A percentile compares a stretch with the other conserved stretches of the same genome.
Evolutionary conservation across 2,888 invertebrate genomes (phyloP).

Genomic region (Dicyrtomina minuta): DNA sequence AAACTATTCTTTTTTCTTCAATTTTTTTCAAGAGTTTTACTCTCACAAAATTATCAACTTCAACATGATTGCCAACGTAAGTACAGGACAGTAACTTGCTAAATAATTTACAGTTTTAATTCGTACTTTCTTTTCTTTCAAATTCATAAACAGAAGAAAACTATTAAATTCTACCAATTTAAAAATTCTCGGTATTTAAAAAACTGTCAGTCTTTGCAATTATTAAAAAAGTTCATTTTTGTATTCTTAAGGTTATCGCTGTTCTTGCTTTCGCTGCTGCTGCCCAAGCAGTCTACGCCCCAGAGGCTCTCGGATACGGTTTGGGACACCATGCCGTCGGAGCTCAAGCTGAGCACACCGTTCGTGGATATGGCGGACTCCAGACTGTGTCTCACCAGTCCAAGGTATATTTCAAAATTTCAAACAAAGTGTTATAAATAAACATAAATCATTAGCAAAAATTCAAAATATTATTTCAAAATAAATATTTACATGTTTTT

Average conservation of each 20-base stretch:
- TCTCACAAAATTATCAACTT: constrained; percentile 18
- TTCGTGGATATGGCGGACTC: constrained; percentile 47
- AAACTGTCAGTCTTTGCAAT: too few species aligned
- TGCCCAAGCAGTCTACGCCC: constrained; percentile 20
- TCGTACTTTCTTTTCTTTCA: too few species aligned
- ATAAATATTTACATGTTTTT: neutral
- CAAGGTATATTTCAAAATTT: constrained; percentile 24
- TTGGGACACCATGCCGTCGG: constrained; percentile 34
- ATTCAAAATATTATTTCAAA: neutral
- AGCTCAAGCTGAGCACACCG: constrained; percentile 43
- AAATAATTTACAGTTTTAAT: neutral
- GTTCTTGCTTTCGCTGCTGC: constrained; percentile 35
- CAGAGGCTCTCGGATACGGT: neutral
- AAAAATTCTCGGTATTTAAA: too few species aligned
- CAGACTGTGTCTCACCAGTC: constrained; percentile 40
- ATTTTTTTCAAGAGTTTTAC: neutral
- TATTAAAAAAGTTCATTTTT: too few species aligned
- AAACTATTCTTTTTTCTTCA: constrained; percentile 17
- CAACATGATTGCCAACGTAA: constrained; percentile 38
- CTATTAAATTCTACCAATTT: too few species aligned
- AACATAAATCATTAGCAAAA: neutral
- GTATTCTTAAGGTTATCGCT: constrained; percentile 30
- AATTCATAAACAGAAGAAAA: too few species aligned
- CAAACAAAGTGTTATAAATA: neutral
- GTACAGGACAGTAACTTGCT: too few species aligned